Evolutionary conservation across 1,140 invertebrate species (phyloP).

Genomic region (Drosophila teissieri): DNA sequence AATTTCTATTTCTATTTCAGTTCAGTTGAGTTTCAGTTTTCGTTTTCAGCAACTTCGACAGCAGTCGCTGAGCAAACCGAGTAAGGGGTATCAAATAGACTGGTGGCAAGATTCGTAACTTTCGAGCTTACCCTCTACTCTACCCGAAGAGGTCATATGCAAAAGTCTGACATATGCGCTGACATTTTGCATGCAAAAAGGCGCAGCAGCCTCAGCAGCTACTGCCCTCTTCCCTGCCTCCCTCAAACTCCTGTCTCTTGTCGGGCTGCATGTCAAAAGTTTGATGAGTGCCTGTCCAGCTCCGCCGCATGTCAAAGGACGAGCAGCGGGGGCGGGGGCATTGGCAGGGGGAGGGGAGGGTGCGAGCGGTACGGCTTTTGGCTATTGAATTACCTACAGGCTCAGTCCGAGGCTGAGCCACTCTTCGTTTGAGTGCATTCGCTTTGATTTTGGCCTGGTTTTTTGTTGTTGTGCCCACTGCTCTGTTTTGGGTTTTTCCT

Average conservation of each 20-base stretch:
- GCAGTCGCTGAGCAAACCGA: no score
- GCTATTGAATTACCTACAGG: constrained; percentile 80
- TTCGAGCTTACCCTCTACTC: constrained; percentile 9
- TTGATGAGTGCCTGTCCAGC: constrained; percentile 78
- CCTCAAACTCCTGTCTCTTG: constrained; percentile 20
- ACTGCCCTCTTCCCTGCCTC: constrained; percentile 23
- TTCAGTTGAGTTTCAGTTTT: constrained; percentile 20
- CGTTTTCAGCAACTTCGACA: constrained; percentile 33
- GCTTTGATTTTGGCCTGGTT: constrained; percentile 68
- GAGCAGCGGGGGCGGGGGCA: constrained; percentile 12
- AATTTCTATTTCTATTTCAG: constrained; percentile 14
- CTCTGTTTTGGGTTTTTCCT: constrained; percentile 21
- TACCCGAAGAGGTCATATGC: constrained; percentile 60
- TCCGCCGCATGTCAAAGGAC: constrained; percentile 70
- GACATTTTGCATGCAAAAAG: constrained; percentile 83
- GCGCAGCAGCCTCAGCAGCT: constrained; percentile 61
- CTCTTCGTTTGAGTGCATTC: constrained; percentile 74
- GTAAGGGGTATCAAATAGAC: no score
- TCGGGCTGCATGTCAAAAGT: constrained; percentile 75
- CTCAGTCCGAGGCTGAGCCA: constrained; percentile 48
- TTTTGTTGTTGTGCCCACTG: constrained; percentile 8
- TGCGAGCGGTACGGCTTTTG: constrained; percentile 55
- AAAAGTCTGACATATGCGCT: constrained; percentile 82
- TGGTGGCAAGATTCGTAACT: constrained; percentile 1
- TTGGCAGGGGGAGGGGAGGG: not conserved